Evolutionary conservation across 2,888 invertebrate species (phyloP).

Genomic region (Allophyes oxyacanthae): DNA sequence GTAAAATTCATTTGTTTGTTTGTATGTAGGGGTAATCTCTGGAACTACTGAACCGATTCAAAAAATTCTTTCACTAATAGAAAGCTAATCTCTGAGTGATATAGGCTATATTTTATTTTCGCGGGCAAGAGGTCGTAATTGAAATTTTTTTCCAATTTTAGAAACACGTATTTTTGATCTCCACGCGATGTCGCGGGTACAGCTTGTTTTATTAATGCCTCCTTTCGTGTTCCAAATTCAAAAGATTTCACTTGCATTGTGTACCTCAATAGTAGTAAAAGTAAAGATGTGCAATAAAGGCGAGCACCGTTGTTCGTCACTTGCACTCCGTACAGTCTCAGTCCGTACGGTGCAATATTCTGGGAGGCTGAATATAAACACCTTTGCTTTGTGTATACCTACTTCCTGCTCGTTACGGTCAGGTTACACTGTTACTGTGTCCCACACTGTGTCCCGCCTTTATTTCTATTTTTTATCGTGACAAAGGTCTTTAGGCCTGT

Average conservation of each 20-base stretch:
- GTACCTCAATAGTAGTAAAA: neutral
- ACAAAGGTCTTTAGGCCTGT: no score
- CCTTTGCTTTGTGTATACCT: slow-evolving; percentile 41
- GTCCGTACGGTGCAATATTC: slow-evolving; percentile 21
- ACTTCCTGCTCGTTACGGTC: slow-evolving; percentile 29
- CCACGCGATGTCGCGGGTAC: no score
- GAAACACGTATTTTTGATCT: no score
- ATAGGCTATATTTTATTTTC: no score
- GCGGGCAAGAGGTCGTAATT: no score
- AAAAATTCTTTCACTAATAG: no score
- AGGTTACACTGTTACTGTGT: slow-evolving; percentile 48
- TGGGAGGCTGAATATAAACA: slow-evolving; percentile 44
- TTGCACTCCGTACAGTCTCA: no score
- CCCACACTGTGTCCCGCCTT: slow-evolving; percentile 3
- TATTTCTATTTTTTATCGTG: neutral
- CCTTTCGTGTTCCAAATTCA: slow-evolving; percentile 19
- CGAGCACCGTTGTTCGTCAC: neutral
- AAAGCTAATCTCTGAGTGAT: no score
- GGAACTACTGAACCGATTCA: no score
- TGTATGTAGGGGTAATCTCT: no score
- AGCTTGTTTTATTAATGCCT: neutral
- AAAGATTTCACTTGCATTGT: slow-evolving; percentile 23
- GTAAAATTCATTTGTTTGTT: no score
- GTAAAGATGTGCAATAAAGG: slow-evolving; percentile 1
- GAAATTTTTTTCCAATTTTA: no score